A percentile compares a stretch with the other conserved stretches of the same genome.
Evolutionary conservation across 2,797 vertebrate species (phyloP).

Genomic region (Tragopan temminckii): DNA sequence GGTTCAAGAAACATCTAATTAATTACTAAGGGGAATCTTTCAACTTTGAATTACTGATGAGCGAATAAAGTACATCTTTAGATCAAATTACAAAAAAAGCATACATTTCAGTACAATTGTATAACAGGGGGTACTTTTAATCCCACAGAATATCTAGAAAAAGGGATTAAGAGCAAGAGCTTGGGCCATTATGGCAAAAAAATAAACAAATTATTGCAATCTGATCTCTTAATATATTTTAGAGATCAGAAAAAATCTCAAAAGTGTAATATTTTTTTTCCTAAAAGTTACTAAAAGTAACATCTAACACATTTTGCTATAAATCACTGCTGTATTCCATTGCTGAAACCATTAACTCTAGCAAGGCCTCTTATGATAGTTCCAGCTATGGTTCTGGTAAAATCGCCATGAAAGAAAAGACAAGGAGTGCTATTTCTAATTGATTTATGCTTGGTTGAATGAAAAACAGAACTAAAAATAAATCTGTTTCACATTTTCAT

Average conservation of each 20-base stretch:
- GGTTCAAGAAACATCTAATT: background rate
- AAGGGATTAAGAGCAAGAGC: background rate
- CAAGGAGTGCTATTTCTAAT: background rate
- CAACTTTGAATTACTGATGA: background rate
- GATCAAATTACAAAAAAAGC: background rate
- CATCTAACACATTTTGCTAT: background rate
- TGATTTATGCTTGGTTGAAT: background rate
- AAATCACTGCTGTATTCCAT: background rate
- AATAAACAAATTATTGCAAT: background rate
- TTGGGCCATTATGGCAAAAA: background rate
- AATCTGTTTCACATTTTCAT: background rate
- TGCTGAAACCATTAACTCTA: background rate
- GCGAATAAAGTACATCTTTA: background rate
- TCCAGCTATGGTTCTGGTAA: background rate
- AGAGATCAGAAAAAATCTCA: background rate
- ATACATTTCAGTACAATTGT: background rate
- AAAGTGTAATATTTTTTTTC: background rate
- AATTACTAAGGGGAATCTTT: background rate
- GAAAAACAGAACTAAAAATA: background rate
- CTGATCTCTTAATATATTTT: background rate
- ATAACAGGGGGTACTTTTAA: background rate
- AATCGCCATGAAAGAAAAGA: background rate
- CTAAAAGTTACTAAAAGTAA: background rate
- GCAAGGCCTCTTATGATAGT: background rate
- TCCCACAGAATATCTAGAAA: background rate